Percentiles rank a stretch among this genome's conserved stretches.
Conservation (phyloP, 2,113 vertebrate species). For the Struthidea cinerea region DNA sequence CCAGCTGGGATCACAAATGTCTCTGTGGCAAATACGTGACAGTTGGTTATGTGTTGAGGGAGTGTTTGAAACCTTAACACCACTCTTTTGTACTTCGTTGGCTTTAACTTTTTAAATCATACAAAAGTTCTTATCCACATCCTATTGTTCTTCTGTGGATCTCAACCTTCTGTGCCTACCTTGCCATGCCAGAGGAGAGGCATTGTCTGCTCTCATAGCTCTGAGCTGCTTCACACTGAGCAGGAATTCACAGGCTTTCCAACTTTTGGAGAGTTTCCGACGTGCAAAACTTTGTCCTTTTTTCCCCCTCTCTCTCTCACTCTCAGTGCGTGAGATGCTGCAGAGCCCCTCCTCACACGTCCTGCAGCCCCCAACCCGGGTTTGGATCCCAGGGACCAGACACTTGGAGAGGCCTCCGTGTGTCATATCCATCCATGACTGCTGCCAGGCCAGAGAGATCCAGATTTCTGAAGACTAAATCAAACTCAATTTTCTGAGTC, state of each 20-base stretch:
- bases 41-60: neutral
- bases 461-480: slow-evolving; percentile 37
- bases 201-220: neutral
- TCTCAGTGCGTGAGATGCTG: neutral
- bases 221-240: neutral
- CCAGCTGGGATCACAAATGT: neutral
- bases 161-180: neutral
- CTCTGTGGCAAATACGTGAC: neutral
- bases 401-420: neutral
- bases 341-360: neutral
- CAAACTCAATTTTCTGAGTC: slow-evolving; percentile 51
- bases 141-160: neutral
- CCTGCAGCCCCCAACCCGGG: neutral
- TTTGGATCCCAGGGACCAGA: neutral
- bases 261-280: neutral
- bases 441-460: neutral
- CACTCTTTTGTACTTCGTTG: neutral
- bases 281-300: neutral
- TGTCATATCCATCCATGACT: neutral
- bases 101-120: neutral
- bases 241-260: slow-evolving; percentile 1
- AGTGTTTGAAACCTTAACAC: neutral
- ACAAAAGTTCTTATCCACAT: neutral
- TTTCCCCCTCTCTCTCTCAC: rapidly evolving
- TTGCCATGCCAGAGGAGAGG: neutral